These are phyloP conservation scores for Acrossocheilus wenchowensis DNA, from an alignment of 2,797 vertebrate genomes.

Conservation along the genomic window DNA sequence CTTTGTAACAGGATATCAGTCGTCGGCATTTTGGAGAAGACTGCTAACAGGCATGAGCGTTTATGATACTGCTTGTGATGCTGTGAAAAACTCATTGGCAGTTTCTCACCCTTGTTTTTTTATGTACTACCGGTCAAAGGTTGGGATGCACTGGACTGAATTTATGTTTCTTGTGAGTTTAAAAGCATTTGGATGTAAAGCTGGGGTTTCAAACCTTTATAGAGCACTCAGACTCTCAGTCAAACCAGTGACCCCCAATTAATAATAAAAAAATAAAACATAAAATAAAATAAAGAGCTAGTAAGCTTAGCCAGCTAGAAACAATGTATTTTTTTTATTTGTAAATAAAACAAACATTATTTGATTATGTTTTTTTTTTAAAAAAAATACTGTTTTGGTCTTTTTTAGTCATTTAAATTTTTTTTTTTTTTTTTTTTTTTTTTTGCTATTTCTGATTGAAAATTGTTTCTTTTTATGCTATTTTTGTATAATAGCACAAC, in stretches of 20 bases:
- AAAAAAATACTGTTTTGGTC: too few relatives aligned
- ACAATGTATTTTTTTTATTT: background rate
- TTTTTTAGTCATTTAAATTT: too few relatives aligned
- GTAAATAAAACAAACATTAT: background rate
- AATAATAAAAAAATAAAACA: too few relatives aligned
- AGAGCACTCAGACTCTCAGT: background rate
- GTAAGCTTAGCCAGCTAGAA: background rate
- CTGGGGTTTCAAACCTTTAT: background rate
- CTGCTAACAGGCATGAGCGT: background rate
- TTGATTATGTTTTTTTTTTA: too few relatives aligned
- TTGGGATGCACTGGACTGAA: background rate
- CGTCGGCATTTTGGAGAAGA: conserved; percentile 8
- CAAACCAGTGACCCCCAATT: background rate
- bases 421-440: too few relatives aligned
- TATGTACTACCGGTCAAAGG: background rate
- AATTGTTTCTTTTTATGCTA: too few relatives aligned
- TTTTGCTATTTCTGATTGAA: too few relatives aligned
- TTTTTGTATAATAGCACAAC: too few relatives aligned
- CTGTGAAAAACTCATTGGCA: background rate
- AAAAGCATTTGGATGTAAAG: background rate
- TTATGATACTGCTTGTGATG: background rate
- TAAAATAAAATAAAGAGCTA: too few relatives aligned
- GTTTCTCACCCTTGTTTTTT: background rate
- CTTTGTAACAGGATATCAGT: conserved; percentile 33
- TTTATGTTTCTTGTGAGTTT: background rate